phyloP scores from a whole-genome alignment of 2,113 vertebrate species.

The Seriola rivoliana region DNA sequence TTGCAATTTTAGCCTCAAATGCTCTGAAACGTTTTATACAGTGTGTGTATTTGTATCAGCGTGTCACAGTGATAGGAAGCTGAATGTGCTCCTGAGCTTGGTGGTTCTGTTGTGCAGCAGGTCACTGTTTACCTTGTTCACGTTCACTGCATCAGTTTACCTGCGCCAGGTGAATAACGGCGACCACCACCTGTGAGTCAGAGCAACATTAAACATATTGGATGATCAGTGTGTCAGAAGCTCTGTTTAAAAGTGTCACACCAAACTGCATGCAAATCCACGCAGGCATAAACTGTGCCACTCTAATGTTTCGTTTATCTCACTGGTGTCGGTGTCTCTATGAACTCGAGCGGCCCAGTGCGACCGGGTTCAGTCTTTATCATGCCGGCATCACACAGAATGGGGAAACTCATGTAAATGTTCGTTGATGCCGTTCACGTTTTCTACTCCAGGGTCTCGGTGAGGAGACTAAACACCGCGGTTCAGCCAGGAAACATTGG shows the following conservation, averaged over 20 bases:
- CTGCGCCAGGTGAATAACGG: too few relatives aligned
- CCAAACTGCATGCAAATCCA: conserved; percentile 37
- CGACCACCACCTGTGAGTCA: too few relatives aligned
- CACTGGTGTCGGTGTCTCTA: background rate
- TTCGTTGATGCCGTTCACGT: too few relatives aligned
- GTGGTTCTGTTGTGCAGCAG: too few relatives aligned
- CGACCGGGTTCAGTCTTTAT: background rate
- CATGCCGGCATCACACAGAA: background rate
- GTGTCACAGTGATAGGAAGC: too few relatives aligned
- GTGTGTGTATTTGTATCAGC: too few relatives aligned
- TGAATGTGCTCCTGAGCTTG: too few relatives aligned
- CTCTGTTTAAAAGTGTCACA: background rate
- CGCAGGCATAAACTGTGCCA: background rate
- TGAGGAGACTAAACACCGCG: background rate
- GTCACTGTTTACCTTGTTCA: too few relatives aligned
- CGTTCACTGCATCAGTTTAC: too few relatives aligned
- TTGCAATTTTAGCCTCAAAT: too few relatives aligned
- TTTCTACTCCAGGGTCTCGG: background rate
- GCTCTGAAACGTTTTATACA: too few relatives aligned
- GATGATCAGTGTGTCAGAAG: background rate
- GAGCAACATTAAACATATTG: background rate
- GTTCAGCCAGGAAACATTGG: conserved; percentile 10
- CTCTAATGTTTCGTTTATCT: conserved; percentile 38
- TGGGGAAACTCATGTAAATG: background rate
- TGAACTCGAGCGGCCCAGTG: background rate